These are phyloP conservation scores for Dione vanillae DNA, from an alignment of 2,888 invertebrate genomes.

Conservation along the genomic window DNA sequence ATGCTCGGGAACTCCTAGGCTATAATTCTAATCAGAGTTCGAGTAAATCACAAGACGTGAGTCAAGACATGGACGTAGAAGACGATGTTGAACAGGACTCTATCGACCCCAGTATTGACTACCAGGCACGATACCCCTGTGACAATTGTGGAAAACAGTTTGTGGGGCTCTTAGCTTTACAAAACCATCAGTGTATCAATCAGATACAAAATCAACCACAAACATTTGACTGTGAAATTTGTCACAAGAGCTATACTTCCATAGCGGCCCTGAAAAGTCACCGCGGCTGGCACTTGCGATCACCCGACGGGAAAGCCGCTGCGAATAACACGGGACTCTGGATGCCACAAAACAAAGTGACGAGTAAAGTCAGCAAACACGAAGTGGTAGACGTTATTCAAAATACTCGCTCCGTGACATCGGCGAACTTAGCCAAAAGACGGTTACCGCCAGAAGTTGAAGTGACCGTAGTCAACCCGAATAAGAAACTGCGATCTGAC, in stretches of 20 bases:
- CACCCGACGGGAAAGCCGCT: conserved; percentile 82
- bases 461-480: conserved; percentile 80
- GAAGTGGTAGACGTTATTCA: conserved; percentile 73
- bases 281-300: conserved; percentile 87
- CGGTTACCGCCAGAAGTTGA: conserved; percentile 80
- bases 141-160: conserved; percentile 83
- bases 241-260: conserved; percentile 86
- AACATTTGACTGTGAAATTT: conserved; percentile 86
- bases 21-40: conserved; percentile 76
- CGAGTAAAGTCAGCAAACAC: conserved; percentile 79
- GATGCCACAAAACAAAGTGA: conserved; percentile 83
- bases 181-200: conserved; percentile 83
- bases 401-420: conserved; percentile 60
- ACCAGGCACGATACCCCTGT: conserved; percentile 82
- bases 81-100: conserved; percentile 73
- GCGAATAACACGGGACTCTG: conserved; percentile 80
- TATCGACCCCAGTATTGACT: conserved; percentile 71
- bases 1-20: conserved; percentile 80
- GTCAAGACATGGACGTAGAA: conserved; percentile 65
- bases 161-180: conserved; percentile 78
- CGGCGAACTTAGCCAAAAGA: conserved; percentile 63
- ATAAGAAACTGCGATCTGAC: conserved; percentile 77
- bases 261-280: conserved; percentile 87
- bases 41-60: conserved; percentile 65
- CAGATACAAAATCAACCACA: conserved; percentile 65